These are phyloP conservation scores for Eledone cirrhosa DNA, from an alignment of 2,888 invertebrate genomes.

Conservation along the genomic window DNA sequence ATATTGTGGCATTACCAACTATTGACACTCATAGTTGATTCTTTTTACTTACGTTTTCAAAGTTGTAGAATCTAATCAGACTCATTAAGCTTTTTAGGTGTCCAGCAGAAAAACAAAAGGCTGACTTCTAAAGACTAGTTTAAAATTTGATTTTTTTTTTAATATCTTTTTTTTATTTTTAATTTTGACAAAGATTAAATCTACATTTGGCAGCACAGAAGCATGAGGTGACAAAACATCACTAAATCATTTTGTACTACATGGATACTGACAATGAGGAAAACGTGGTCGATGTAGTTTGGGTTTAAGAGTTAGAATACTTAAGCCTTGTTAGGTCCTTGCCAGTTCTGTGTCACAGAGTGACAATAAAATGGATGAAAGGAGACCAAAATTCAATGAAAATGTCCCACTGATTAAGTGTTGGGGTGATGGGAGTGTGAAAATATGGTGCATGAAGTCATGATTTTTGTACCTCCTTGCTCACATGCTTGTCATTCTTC, in stretches of 20 bases:
- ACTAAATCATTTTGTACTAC: slow-evolving; percentile 28
- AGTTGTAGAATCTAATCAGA: slow-evolving; percentile 23
- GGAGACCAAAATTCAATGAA: slow-evolving; percentile 28
- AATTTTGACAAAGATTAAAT: slow-evolving; percentile 24
- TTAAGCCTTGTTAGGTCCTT: slow-evolving; percentile 27
- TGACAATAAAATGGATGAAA: slow-evolving; percentile 25
- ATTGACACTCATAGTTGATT: neutral
- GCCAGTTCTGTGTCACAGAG: slow-evolving; percentile 27
- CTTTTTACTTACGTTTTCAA: neutral
- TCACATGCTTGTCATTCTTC: slow-evolving; percentile 23
- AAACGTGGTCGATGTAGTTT: slow-evolving; percentile 26
- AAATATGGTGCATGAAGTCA: slow-evolving; percentile 27
- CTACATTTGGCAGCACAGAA: slow-evolving; percentile 28
- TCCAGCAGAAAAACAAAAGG: slow-evolving; percentile 23
- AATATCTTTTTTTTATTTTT: too few relatives aligned
- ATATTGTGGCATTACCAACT: slow-evolving; percentile 17
- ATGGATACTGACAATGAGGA: slow-evolving; percentile 28
- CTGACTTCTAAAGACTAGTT: slow-evolving; percentile 22
- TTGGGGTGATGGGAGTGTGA: slow-evolving; percentile 22
- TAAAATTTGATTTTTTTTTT: slow-evolving; percentile 11
- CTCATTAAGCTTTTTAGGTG: slow-evolving; percentile 6
- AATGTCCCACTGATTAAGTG: slow-evolving; percentile 27
- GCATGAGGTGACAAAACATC: slow-evolving; percentile 28
- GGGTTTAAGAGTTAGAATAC: slow-evolving; percentile 23
- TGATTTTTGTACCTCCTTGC: slow-evolving; percentile 28